A percentile compares a stretch with the other conserved stretches of the same genome.
phyloP scores from a whole-genome alignment of 2,113 vertebrate genomes.

The Malurus cyaneus region DNA sequence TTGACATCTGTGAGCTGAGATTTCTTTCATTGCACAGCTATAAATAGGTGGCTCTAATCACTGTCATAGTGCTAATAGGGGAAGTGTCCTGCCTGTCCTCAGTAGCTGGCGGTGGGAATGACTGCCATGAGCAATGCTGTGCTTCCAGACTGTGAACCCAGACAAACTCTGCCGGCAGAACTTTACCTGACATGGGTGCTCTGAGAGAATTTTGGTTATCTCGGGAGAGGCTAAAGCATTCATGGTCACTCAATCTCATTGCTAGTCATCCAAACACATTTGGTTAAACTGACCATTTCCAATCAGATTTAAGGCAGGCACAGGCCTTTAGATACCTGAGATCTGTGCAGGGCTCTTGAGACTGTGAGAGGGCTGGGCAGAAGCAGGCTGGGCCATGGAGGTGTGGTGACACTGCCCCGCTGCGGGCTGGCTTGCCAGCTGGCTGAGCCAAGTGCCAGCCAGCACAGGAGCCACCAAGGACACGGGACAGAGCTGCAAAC shows the following conservation, averaged over 20 bases:
- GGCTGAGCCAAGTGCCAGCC: background rate
- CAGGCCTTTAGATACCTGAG: background rate
- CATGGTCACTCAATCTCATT: background rate
- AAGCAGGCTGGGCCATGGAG: background rate
- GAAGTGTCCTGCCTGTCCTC: slow-evolving; percentile 11
- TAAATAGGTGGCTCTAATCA: slow-evolving; percentile 53
- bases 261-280: background rate
- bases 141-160: background rate
- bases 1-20: slow-evolving; percentile 1
- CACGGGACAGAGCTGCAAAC: background rate
- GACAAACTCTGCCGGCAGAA: background rate
- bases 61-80: background rate
- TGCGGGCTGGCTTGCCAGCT: background rate
- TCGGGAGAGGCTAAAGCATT: background rate
- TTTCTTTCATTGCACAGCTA: slow-evolving; percentile 30
- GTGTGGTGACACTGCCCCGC: background rate
- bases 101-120: background rate
- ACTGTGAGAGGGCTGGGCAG: background rate
- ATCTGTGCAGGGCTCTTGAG: background rate
- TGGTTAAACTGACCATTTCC: background rate
- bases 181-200: background rate
- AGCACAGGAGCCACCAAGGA: background rate
- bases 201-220: background rate
- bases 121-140: background rate
- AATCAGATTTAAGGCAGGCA: background rate